These are phyloP conservation scores for Seira musarum DNA, from an alignment of 2,888 invertebrate species.

Conservation along the genomic window DNA sequence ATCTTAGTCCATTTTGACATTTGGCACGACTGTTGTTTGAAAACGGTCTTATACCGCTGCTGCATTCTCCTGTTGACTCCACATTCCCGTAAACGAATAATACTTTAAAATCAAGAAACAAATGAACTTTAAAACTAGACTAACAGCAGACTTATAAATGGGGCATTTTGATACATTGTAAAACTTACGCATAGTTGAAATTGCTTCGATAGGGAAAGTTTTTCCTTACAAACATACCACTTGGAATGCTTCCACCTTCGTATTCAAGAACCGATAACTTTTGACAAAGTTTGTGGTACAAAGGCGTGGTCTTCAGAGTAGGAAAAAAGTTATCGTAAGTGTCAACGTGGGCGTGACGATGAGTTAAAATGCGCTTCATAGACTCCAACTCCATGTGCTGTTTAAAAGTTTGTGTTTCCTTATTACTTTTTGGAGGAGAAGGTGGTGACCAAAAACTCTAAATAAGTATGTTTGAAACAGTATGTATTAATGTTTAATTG, in stretches of 20 bases:
- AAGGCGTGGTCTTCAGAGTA: background rate
- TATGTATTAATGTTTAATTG: too few relatives aligned
- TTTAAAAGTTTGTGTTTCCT: background rate
- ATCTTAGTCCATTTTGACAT: too few relatives aligned
- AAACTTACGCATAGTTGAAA: conserved; percentile 34
- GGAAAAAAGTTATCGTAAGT: conserved; percentile 31
- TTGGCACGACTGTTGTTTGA: too few relatives aligned
- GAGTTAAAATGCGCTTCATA: conserved; percentile 8
- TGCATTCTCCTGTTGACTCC: too few relatives aligned
- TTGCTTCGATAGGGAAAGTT: conserved; percentile 14
- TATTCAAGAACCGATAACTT: conserved; percentile 12
- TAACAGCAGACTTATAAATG: too few relatives aligned
- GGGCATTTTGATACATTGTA: too few relatives aligned
- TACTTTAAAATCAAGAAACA: too few relatives aligned
- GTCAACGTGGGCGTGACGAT: conserved; percentile 28
- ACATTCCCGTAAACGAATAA: too few relatives aligned
- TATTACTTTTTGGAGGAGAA: too few relatives aligned
- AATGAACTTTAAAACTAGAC: too few relatives aligned
- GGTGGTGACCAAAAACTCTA: conserved; percentile 10
- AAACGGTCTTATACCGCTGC: too few relatives aligned
- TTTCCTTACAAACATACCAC: conserved; percentile 24
- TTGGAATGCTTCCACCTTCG: conserved; percentile 12
- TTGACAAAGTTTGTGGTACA: conserved; percentile 8
- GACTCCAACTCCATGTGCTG: background rate
- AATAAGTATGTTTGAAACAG: too few relatives aligned